Conservation (phyloP, 1,140 invertebrate species). For the Drosophila miranda region DNA sequence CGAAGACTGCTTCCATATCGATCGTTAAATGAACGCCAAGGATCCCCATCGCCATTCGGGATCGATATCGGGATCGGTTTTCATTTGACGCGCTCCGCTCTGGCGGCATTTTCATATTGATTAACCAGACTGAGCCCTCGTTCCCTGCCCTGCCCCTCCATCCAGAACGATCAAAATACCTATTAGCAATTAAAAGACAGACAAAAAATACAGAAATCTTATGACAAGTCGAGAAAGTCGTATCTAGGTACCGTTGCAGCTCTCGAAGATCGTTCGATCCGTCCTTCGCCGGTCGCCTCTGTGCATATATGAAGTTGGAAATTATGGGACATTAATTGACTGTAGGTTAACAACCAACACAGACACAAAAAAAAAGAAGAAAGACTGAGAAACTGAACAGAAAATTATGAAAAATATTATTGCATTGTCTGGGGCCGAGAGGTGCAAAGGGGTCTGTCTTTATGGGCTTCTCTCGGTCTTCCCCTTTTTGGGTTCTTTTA, state of each 20-base stretch:
- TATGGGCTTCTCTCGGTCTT: conserved; percentile 27
- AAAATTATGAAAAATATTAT: conserved; percentile 80
- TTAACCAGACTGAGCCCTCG: conserved; percentile 40
- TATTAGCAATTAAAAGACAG: conserved; percentile 72
- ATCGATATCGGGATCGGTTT: conserved; percentile 62
- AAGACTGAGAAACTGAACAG: conserved; percentile 26
- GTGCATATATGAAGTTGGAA: conserved; percentile 46
- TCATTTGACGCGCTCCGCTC: conserved; percentile 69
- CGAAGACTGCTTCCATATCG: conserved; percentile 17
- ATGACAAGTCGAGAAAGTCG: conserved; percentile 65
- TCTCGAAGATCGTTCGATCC: conserved; percentile 25
- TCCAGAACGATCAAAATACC: conserved; percentile 67
- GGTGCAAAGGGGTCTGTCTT: conserved; percentile 45
- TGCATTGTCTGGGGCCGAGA: conserved; percentile 64
- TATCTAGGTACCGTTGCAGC: conserved; percentile 33
- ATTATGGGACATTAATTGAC: conserved; percentile 80
- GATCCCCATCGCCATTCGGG: conserved; percentile 33
- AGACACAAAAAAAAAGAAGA: conserved; percentile 14
- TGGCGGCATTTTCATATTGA: conserved; percentile 59
- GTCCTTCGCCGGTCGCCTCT: too few species aligned
- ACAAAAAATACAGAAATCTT: conserved; percentile 27
- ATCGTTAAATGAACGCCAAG: conserved; percentile 75
- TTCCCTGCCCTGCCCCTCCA: not conserved
- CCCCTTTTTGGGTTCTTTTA: conserved; percentile 53
- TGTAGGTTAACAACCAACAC: conserved; percentile 47